Evolutionary conservation across 2,113 vertebrate species (phyloP).

Genomic region (Columba janthina): DNA sequence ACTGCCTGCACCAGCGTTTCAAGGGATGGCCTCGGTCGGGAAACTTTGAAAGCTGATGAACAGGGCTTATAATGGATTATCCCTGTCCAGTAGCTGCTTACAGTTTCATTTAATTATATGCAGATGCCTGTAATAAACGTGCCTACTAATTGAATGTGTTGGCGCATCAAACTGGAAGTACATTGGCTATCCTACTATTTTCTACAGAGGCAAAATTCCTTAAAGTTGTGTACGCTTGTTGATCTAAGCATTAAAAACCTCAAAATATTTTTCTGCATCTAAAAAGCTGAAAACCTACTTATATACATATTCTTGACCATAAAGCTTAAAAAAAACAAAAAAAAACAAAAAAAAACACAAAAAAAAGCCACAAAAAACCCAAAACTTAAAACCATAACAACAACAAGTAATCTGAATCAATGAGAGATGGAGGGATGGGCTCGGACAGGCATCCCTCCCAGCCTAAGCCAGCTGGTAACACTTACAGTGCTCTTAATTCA

Average conservation of each 20-base stretch:
- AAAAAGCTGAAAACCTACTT: not conserved
- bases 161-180: not conserved
- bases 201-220: not conserved
- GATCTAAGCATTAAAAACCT: not conserved
- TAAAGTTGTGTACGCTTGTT: accelerated
- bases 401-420: not conserved
- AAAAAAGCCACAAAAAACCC: not conserved
- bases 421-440: not conserved
- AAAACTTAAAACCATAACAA: not conserved
- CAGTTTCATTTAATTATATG: not conserved
- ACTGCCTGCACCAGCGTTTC: not conserved
- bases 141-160: accelerated
- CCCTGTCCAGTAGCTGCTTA: not conserved
- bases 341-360: no score
- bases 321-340: not conserved
- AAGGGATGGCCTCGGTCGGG: not conserved
- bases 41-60: not conserved
- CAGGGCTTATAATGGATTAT: not conserved
- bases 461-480: not conserved
- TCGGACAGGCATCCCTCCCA: not conserved
- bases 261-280: not conserved
- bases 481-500: not conserved
- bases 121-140: not conserved
- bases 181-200: not conserved
- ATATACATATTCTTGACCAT: not conserved